Evolutionary conservation across 1,140 invertebrate species (phyloP).

Genomic region (Thalassaphorura encarpata): DNA sequence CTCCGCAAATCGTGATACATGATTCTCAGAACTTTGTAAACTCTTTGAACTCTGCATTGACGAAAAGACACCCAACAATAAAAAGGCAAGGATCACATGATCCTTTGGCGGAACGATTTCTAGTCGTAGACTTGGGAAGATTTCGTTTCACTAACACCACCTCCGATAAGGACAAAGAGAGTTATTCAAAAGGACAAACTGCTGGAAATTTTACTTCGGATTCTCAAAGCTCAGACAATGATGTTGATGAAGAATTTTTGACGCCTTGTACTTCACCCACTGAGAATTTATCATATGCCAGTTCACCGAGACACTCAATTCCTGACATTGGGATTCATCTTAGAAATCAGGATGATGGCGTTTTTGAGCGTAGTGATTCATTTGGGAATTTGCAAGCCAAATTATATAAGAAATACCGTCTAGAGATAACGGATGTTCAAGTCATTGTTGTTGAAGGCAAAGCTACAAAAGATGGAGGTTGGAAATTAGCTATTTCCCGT

Average conservation of each 20-base stretch:
- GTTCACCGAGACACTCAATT: constrained; percentile 12
- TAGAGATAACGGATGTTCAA: constrained; percentile 77
- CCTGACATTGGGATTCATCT: constrained; percentile 13
- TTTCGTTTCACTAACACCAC: constrained; percentile 58
- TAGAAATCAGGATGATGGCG: not conserved
- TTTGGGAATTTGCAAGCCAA: constrained; percentile 24
- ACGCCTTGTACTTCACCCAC: constrained; percentile 88
- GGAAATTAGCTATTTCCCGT: constrained; percentile 73
- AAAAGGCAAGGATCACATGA: too few species aligned
- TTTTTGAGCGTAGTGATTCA: constrained; percentile 33
- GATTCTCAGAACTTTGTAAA: constrained; percentile 1
- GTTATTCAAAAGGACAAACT: constrained; percentile 4
- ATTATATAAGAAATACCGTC: constrained; percentile 51
- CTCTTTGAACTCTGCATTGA: not conserved
- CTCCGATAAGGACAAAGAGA: constrained; percentile 23
- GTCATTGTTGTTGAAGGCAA: constrained; percentile 52
- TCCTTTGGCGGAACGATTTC: constrained; percentile 43
- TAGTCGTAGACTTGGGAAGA: constrained; percentile 74
- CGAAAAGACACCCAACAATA: not conserved
- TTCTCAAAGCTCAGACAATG: constrained; percentile 37
- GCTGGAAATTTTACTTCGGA: too few species aligned
- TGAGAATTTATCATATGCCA: constrained; percentile 36
- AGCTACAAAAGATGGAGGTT: constrained; percentile 57
- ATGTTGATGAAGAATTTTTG: constrained; percentile 53
- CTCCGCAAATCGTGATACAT: constrained; percentile 72